Evolutionary conservation across 2,113 vertebrate genomes (phyloP).

Genomic region (Mugil cephalus): DNA sequence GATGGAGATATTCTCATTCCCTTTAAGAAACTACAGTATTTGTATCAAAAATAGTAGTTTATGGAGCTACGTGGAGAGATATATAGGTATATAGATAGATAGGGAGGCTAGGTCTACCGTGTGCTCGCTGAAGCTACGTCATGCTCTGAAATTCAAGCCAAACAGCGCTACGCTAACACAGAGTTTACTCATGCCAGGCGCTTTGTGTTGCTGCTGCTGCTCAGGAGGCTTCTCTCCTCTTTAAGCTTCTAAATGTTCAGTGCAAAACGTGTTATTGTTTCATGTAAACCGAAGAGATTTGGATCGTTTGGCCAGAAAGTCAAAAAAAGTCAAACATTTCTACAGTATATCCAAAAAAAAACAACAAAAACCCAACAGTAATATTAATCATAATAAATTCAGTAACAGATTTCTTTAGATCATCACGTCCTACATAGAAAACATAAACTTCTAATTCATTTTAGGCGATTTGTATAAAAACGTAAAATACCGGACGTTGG

Average conservation of each 20-base stretch:
- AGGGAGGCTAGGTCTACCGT: conserved; percentile 1
- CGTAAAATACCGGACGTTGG: conserved; percentile 65
- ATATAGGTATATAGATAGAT: no score
- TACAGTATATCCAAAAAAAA: conserved; percentile 72
- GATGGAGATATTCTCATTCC: conserved; percentile 2
- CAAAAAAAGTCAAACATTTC: conserved; percentile 60
- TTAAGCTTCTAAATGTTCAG: conserved; percentile 43
- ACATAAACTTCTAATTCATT: conserved; percentile 51
- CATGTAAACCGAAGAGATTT: conserved; percentile 62
- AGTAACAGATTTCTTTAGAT: conserved; percentile 60
- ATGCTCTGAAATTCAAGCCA: conserved; percentile 58
- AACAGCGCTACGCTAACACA: background rate
- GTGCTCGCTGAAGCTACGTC: conserved; percentile 43
- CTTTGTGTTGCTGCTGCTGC: conserved; percentile 57
- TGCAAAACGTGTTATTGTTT: conserved; percentile 54
- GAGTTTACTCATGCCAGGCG: conserved; percentile 46
- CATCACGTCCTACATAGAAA: conserved; percentile 71
- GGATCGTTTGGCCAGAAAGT: conserved; percentile 56
- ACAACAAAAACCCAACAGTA: no score
- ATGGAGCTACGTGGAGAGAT: conserved; percentile 13
- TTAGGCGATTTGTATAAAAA: conserved; percentile 66
- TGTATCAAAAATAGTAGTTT: conserved; percentile 68
- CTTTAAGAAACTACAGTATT: conserved; percentile 60
- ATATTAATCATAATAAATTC: conserved; percentile 6
- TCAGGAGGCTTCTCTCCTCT: background rate